Evolutionary conservation across 2,888 invertebrate species (phyloP), one percentile per base, ranked within the genome.

Genomic region (Crematogaster levior): DNA sequence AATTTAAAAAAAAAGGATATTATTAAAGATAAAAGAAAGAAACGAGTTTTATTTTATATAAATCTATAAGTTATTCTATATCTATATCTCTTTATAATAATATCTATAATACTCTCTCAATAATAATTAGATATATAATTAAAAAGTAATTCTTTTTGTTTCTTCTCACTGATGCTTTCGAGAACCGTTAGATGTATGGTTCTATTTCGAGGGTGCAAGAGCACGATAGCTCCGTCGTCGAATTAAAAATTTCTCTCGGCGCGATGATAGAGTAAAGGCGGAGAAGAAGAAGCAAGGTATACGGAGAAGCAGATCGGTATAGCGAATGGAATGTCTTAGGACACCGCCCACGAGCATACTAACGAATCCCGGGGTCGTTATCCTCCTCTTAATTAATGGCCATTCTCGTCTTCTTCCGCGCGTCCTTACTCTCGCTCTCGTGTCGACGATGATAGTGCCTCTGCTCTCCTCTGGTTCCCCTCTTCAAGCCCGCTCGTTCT

Each of bases 341-440:
- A 86, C 80, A 84, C 83, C 84, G 88, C 83, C 83, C 80, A 84
- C 81, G 75, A 88, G 77, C 81, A 89, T 87, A 84, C 86, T 89
- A 89, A 89, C 88, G 86, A 89, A 86, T 85, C 73, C 82, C 82
- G 75, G 82, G 85, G 89, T 89, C 88, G 86, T 90, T 90, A 87
- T 90, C 83, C 89, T 89, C 85, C 53, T 88, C 81, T 88, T 89
- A 89, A 89, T 89, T 89, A 89, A 90, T 87, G 87, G 83, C 86
- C 87, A 90, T 86, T 87, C 85, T 89, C 86, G 51, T 85, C 85
- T 88, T 88, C 89, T 89, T 89, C 90, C 89, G 86, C 77, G 48
- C 86, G 83, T 82, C 74, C 82, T 88, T 85, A 86, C 86, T 89
- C 85, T 90, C 88, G 86, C 89, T 87, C 84, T 87, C 84, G 40